These are phyloP conservation scores for Amblyjoppa fuscipennis DNA, from an alignment of 2,888 invertebrate genomes.

Conservation along the genomic window DNA sequence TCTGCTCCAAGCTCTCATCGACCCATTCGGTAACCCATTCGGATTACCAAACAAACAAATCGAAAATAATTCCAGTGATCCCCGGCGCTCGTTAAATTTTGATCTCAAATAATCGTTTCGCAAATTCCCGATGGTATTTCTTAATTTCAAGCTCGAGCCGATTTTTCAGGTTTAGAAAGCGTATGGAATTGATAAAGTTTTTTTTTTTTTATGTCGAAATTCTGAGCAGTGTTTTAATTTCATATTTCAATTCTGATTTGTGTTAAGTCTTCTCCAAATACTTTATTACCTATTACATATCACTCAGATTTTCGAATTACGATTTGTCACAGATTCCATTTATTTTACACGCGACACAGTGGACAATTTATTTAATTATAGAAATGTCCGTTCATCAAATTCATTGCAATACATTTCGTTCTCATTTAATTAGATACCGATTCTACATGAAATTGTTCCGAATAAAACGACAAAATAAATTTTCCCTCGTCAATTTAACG, in stretches of 20 bases:
- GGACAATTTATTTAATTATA: no score
- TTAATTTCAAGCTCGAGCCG: conserved; percentile 6
- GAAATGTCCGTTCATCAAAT: background rate
- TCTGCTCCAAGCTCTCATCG: background rate
- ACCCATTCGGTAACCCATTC: background rate
- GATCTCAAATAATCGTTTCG: background rate
- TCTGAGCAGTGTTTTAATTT: no score
- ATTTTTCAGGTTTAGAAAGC: background rate
- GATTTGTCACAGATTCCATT: no score
- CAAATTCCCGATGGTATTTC: background rate
- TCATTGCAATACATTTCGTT: background rate
- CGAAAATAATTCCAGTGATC: background rate
- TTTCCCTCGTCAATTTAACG: background rate
- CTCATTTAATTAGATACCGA: background rate
- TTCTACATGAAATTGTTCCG: background rate
- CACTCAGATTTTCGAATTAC: no score
- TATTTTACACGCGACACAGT: no score
- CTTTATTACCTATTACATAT: no score
- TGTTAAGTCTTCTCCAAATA: no score
- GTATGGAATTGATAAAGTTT: no score
- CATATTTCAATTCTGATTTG: no score
- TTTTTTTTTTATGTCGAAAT: no score
- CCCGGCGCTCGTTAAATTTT: background rate
- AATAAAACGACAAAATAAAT: background rate
- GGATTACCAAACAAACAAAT: background rate